Evolutionary conservation across 2,888 invertebrate species (phyloP).

Genomic region (Xestoiulus laeticollis): DNA sequence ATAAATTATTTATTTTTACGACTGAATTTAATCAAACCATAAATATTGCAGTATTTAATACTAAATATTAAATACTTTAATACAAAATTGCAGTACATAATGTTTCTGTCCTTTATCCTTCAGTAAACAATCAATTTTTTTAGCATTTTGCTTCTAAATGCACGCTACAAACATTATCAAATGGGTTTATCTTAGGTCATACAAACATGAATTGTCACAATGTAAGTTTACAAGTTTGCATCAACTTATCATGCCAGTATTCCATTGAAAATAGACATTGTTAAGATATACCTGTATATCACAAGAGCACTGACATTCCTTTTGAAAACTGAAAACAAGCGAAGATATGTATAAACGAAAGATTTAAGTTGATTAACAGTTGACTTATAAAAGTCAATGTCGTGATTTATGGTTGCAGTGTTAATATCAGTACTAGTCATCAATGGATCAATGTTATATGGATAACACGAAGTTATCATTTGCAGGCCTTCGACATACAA

Average conservation of each 20-base stretch:
- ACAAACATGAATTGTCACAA: too few relatives aligned
- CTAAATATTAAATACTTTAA: too few relatives aligned
- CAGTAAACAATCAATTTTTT: too few relatives aligned
- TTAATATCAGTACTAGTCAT: not conserved
- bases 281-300: not conserved
- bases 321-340: not conserved
- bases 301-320: not conserved
- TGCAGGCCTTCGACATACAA: not conserved
- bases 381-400: not conserved
- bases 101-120: too few relatives aligned
- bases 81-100: too few relatives aligned
- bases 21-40: too few relatives aligned
- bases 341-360: not conserved
- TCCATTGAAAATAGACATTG: not conserved
- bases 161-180: not conserved
- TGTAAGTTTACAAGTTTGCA: not conserved
- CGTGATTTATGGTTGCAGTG: not conserved
- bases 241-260: not conserved
- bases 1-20: too few relatives aligned
- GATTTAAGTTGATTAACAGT: not conserved
- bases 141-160: too few relatives aligned
- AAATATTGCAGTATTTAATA: too few relatives aligned
- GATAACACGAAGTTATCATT: constrained; percentile 1
- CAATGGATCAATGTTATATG: not conserved
- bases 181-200: too few relatives aligned